Base-by-base conservation (phyloP, 2,888 invertebrate species). In the Drosophila subsilvestris region DNA sequence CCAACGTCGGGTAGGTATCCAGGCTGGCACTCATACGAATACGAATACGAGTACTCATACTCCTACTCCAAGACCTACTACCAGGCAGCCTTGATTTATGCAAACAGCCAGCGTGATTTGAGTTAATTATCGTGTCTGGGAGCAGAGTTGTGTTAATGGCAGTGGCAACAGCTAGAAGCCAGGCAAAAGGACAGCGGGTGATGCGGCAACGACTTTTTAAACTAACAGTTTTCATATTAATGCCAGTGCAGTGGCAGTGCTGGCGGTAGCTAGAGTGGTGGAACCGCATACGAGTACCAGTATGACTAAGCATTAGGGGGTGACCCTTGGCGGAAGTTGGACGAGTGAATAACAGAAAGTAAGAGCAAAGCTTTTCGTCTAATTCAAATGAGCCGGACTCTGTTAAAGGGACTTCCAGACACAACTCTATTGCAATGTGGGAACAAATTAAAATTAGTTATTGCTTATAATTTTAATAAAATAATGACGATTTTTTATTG, bases 41-140 rank as follows among this genome's bases (percentile, higher is more conserved):
- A n/a, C n/a, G n/a, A n/a, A n/a, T n/a, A 20, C 3, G 1, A 2
- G 5, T 22, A 22, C 77, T 75, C 70, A 73, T 76, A 80, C 70
- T 73, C 27, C 27, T 8, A 9, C 5, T 27, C 27, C 9, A 9
- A 8, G 25, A 42, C 43, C 25, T n/a, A 45, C 45, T 25, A 20
- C 20, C 18, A 47, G 8, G 8, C 32, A 63, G 63, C 68, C 50
- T 65, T 85, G 80, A 81, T 81, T 81, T 81, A 85, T 81, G 80
- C 80, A 86, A 83, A 80, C 78, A 86, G 54, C 55, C 76, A 76
- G 68, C 75, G 56, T 73, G 76, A 77, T 74, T 77, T 68, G 75
- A 74, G 85, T 84, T 75, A 86, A 86, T 83, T 86, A 86, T 86
- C 87, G 75, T 81, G 75, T 77, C 70, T 71, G 67, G 65, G 60